Evolutionary conservation across 2,113 vertebrate genomes (phyloP), one percentile per base, ranked within the genome.

Genomic region (Anarhynchus alexandrinus): DNA sequence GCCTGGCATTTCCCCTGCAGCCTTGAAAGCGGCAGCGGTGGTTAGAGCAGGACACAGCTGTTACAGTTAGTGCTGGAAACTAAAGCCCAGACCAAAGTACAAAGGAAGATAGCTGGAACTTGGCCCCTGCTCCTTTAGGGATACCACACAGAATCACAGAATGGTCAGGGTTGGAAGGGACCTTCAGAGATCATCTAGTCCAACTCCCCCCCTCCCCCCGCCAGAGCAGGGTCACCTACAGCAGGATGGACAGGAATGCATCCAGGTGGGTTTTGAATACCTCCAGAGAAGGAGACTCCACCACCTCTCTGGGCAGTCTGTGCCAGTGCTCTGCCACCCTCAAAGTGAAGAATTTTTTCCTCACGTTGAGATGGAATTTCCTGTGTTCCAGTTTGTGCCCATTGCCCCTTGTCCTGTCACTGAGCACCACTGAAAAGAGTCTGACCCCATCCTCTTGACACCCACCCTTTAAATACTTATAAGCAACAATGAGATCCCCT

Each of bases 11-110:
- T 58, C 9, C 27, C 19, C 15, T 3, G 1, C 30, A 90, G 45
- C 22, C 22, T 38, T 2, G 4, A 40, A 49, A 58, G 29, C 16
- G 6, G 17, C 2, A 11, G n/a, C 7, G 1, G 34, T 9, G 19
- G 47, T 76, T 23, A 2, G 0, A 43, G 62, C 52, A 52, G 58
- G 38, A 66, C 36, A 62, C 69, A 54, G 34, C 30, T 74, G 32
- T 2, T 47, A 36, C 2, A 3, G 15, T 16, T 10, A 13, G 10
- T 4, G 34, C 32, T 40, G 52, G 26, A 65, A 83, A 47, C 5
- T 5, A 72, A 70, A 4, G 16, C 17, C 27, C 0, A 0, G 15
- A 34, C 16, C 55, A 43, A 78, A 84, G 17, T 3, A 10, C 29
- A 79, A 65, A 30, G 16, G 20, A 54, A 78, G 51, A 45, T 0